Evolutionary conservation across 2,113 vertebrate genomes (phyloP), one percentile per base, ranked within the genome.

Genomic region (Otus sunia): DNA sequence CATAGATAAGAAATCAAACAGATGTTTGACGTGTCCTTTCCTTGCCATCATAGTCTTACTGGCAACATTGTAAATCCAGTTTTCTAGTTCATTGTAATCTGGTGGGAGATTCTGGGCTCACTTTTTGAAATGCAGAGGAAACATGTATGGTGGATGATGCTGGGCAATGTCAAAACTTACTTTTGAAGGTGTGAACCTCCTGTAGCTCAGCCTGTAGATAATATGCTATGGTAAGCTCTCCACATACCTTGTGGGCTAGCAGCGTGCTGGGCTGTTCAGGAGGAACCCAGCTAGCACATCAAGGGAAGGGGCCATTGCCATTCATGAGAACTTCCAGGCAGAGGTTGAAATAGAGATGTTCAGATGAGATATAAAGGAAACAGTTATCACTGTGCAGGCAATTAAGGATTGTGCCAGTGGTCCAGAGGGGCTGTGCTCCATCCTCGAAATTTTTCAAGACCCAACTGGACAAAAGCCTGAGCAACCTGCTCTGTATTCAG

Each of bases 1-100:
- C 47, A n/a, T 10, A 41, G 81, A 43, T 76, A 56, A 74, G 75
- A 64, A 93, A 90, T 90, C 87, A 88, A 76, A 41, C 55, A 45
- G 2, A 26, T 63, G 49, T 45, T 94, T 76, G 60, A 41, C 4
- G 0, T 18, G 39, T 67, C 58, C 64, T 80, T 58, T 71, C 50
- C 17, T 55, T 63, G 60, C 55, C 10, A 1, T 76, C 25, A 0
- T n/a, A 41, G 67, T 64, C 56, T 64, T 79, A 3, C 63, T 72
- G 62, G 58, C 64, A 90, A 4, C 7, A 2, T 3, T 37, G 37
- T 60, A 41, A 77, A 27, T 11, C 25, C 12, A 0, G 41, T 27
- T 43, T 90, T 68, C 78, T 8, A n/a, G 45, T 85, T 69, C 43
- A 8, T 85, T 78, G 14, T 58, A 9, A 53, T 58, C 53, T 62